Evolutionary conservation across 2,888 invertebrate genomes (phyloP), one percentile per base, ranked within the genome.

Genomic region (Abscondita cerata): DNA sequence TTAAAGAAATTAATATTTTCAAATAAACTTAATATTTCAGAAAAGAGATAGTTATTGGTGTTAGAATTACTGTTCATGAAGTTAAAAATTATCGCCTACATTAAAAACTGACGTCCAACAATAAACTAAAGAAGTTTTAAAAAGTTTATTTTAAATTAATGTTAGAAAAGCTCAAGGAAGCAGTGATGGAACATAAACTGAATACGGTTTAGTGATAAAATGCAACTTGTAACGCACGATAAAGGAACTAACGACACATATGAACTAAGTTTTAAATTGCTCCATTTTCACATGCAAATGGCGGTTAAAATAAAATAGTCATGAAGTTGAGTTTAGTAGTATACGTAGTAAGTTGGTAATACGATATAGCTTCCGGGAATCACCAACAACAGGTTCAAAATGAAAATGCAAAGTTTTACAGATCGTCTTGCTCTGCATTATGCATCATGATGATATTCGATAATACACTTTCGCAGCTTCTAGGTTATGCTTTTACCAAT

Each of bases 221-320:
- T 53, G 59, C 53, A 59, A 33, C 53, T 12, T 40, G 40, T 38
- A 25, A 18, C 44, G 40, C 36, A 15, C 33, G 52, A 47, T 40
- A 56, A 33, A 36, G 53, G 41, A 51, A 40, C 52, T 41, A 16
- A 40, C 25, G 46, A 59, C 58, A 52, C 33, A 47, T 38, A 50
- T 38, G 25, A 25, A 55, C 12, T 12, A 67, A 65, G 58, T 65
- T 63, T 15, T 62, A 59, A 69, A 70, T 68, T 67, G 67, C 70
- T 72, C 72, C 72, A 72, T 73, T 73, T 72, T 68, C 72, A 66
- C 69, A 71, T 72, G 72, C 69, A 73, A 72, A 73, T 64, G 57
- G 65, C 53, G 52, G 61, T 58, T 72, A 68, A 68, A 70, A 70
- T 67, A 68, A 72, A 73, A 71, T 70, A 67, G 68, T 69, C 68